Evolutionary conservation across 2,888 invertebrate species (phyloP).

Genomic region (Apantesis nais): DNA sequence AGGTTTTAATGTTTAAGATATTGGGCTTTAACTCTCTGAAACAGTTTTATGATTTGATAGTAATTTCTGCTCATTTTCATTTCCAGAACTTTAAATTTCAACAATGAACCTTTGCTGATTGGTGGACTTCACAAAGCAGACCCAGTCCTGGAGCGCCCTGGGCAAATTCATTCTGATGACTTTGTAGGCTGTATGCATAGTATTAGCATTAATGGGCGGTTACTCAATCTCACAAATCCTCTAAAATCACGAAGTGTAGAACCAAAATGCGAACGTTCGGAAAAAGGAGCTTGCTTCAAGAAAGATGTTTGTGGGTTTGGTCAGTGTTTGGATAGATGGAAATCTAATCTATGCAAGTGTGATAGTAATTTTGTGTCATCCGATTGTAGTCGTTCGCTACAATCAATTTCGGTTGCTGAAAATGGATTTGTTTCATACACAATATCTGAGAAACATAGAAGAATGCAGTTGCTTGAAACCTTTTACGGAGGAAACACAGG

Average conservation of each 20-base stretch:
- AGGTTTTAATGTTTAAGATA: background rate
- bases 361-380: conserved; percentile 90
- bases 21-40: background rate
- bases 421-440: conserved; percentile 92
- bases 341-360: conserved; percentile 89
- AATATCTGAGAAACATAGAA: conserved; percentile 92
- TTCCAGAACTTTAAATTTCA: conserved; percentile 95
- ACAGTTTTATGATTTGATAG: background rate
- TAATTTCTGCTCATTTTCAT: conserved; percentile 24
- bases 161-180: conserved; percentile 96
- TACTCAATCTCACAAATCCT: conserved; percentile 92
- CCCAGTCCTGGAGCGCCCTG: conserved; percentile 94
- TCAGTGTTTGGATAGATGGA: conserved; percentile 94
- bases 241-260: conserved; percentile 90
- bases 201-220: conserved; percentile 94
- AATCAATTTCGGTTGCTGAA: conserved; percentile 91
- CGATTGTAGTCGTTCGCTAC: conserved; percentile 91
- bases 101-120: conserved; percentile 93
- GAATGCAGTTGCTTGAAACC: conserved; percentile 94
- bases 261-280: conserved; percentile 90
- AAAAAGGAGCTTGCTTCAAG: conserved; percentile 87
- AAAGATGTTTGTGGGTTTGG: conserved; percentile 86
- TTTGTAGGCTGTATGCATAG: conserved; percentile 97
- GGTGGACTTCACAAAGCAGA: conserved; percentile 95
- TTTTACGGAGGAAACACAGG: conserved; percentile 90